Conservation (phyloP, 2,113 vertebrate genomes). For the Ascaphus truei region DNA sequence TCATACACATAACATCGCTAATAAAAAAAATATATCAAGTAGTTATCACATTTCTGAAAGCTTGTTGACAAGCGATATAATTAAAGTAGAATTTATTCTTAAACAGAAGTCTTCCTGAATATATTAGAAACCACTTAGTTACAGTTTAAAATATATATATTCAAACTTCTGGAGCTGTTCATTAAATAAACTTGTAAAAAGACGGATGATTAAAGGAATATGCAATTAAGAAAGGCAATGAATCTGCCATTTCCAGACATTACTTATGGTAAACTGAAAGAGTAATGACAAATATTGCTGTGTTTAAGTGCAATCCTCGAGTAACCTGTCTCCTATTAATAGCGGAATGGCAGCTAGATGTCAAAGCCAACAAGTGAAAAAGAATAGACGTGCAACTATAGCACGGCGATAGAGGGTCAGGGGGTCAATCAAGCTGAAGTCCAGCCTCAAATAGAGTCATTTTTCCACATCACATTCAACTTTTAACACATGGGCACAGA, state of each 20-base stretch:
- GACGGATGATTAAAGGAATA: constrained; percentile 24
- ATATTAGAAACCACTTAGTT: constrained; percentile 6
- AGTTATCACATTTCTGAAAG: neutral
- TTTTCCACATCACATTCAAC: no score
- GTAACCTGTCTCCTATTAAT: constrained; percentile 16
- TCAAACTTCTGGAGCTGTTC: constrained; percentile 9
- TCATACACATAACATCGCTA: neutral
- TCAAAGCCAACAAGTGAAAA: constrained; percentile 50
- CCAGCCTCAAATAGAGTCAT: neutral
- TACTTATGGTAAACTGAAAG: constrained; percentile 46
- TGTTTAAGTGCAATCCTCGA: constrained; percentile 44
- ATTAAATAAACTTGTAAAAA: constrained; percentile 16
- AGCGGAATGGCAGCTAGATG: constrained; percentile 56
- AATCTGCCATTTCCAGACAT: constrained; percentile 46
- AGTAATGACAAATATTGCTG: constrained; percentile 51
- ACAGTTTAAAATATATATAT: neutral
- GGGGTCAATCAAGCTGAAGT: neutral
- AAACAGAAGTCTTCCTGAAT: constrained; percentile 26
- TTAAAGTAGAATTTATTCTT: constrained; percentile 38
- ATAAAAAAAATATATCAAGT: constrained; percentile 30
- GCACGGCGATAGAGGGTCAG: neutral
- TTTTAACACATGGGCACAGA: no score
- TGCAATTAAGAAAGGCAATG: constrained; percentile 17
- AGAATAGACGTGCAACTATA: constrained; percentile 15
- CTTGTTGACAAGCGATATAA: constrained; percentile 17